Conservation (phyloP, 2,888 invertebrate genomes). For the Villa cingulata region DNA sequence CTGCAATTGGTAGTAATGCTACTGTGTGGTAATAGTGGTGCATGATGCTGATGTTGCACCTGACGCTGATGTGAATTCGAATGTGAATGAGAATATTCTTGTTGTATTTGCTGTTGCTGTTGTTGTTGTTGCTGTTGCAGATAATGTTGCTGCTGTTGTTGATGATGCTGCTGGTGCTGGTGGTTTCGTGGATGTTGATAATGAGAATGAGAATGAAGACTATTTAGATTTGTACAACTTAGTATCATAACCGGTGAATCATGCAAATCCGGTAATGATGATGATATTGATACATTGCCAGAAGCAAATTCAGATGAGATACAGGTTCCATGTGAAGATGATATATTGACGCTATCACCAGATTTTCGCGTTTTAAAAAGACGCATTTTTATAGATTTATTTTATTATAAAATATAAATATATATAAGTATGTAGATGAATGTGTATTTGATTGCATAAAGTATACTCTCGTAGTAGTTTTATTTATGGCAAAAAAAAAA, state of each 20-base stretch:
- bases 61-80: too few relatives aligned
- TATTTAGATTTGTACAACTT: slow-evolving; percentile 27
- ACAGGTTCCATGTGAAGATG: slow-evolving; percentile 11
- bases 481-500: too few relatives aligned
- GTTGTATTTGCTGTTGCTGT: neutral
- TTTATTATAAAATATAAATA: too few relatives aligned
- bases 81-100: neutral
- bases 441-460: too few relatives aligned
- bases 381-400: too few relatives aligned
- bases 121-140: slow-evolving; percentile 14
- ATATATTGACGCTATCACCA: slow-evolving; percentile 29
- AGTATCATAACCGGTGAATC: slow-evolving; percentile 35
- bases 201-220: slow-evolving; percentile 19
- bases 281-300: slow-evolving; percentile 25
- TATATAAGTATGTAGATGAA: too few relatives aligned
- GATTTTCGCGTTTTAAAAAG: slow-evolving; percentile 36
- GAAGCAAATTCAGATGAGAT: neutral
- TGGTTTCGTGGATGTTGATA: too few relatives aligned
- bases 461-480: too few relatives aligned
- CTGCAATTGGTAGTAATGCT: slow-evolving; percentile 12
- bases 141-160: slow-evolving; percentile 12
- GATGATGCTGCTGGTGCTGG: slow-evolving; percentile 15
- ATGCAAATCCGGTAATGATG: slow-evolving; percentile 33
- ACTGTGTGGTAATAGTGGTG: too few relatives aligned
- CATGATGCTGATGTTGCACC: slow-evolving; percentile 15